Evolutionary conservation across 1,140 invertebrate species (phyloP), one percentile per base, ranked within the genome.

Genomic region (Asobara japonica): DNA sequence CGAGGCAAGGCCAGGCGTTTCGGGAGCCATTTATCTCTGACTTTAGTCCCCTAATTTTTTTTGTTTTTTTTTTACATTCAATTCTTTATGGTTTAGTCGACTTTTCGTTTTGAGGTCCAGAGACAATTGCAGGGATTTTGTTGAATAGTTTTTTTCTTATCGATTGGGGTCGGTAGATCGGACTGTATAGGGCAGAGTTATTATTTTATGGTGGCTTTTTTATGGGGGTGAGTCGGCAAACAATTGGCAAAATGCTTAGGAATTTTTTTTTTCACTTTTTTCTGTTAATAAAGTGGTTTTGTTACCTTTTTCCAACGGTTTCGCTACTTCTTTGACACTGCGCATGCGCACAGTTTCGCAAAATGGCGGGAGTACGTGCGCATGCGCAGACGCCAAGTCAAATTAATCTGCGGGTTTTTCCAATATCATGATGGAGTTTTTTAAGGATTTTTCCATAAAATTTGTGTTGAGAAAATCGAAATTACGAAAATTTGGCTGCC

Each of bases 1-100:
- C 85, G 84, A 83, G 82, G n/a, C n/a, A 84, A 77, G 70, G 82
- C 86, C 86, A 84, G 85, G 80, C 85, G 83, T 85, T 79, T 83
- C 79, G 84, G 81, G 85, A 84, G 74, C 86, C 83, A 80, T 85
- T 85, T 86, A 81, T 84, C 82, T 86, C 83, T 56, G 20, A 56
- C 51, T 56, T 56, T 56, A 27, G 25, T 56, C 20, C 22, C 8
- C 22, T 22, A 3, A 18, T 25, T 56, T 56, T 81, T 84, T 87
- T 84, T 86, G 80, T 83, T 81, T 84, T 80, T 81, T 76, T 81
- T 71, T 80, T 77, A 36, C 38, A 72, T 75, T 82, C 82, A 84
- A 84, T 84, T 84, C 83, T 83, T 82, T 86, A n/a, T n/a, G n/a
- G n/a, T n/a, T n/a, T n/a, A n/a, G n/a, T n/a, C n/a, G n/a, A n/a